A percentile compares a stretch with the other conserved stretches of the same genome.
Evolutionary conservation across 2,113 vertebrate genomes (phyloP).

Genomic region (Pseudolaguvia tuberculata): DNA sequence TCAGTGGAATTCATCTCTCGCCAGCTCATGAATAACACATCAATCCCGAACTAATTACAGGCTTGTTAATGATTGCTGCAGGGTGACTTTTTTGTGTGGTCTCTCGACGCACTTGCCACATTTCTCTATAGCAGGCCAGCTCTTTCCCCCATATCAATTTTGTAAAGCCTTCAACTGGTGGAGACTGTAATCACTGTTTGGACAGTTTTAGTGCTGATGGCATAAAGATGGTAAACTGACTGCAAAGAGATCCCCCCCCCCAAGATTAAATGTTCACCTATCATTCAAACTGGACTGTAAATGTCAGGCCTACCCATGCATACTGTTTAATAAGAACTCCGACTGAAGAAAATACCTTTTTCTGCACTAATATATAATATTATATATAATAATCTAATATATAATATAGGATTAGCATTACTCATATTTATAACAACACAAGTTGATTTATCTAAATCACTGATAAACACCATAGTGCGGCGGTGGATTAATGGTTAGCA

Average conservation of each 20-base stretch:
- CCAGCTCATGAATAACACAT: constrained; percentile 10
- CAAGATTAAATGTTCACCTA: not conserved
- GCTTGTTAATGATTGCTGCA: constrained; percentile 48
- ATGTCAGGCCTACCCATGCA: not conserved
- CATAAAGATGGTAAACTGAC: constrained; percentile 12
- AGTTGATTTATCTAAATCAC: too few species aligned
- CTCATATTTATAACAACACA: too few species aligned
- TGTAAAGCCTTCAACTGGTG: constrained; percentile 41
- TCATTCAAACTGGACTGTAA: not conserved
- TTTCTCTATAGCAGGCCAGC: constrained; percentile 58
- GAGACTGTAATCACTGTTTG: constrained; percentile 4
- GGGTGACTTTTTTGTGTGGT: constrained; percentile 51
- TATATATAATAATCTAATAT: too few species aligned
- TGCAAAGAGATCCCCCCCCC: not conserved
- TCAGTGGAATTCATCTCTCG: not conserved
- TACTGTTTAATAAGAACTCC: too few species aligned
- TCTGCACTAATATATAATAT: too few species aligned
- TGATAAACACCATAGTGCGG: too few species aligned
- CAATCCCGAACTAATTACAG: constrained; percentile 18
- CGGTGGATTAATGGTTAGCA: too few species aligned
- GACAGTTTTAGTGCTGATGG: constrained; percentile 50
- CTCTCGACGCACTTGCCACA: constrained; percentile 38
- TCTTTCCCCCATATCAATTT: constrained; percentile 54
- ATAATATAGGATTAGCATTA: too few species aligned
- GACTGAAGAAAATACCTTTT: not conserved